Conservation (phyloP, 1,140 invertebrate species). For the Aphaenogaster rudis region DNA sequence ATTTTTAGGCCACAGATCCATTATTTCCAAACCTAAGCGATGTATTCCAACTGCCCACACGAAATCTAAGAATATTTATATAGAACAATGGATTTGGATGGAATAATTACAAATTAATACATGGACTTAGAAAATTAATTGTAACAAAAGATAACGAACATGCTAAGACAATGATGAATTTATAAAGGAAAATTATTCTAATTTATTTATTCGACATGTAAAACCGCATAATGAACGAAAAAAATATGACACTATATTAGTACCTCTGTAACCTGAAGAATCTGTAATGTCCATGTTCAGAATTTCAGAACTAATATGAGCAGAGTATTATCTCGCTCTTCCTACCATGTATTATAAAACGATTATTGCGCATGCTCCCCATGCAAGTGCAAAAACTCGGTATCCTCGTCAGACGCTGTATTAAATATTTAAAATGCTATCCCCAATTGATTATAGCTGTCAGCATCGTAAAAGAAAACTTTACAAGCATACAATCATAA, state of each 20-base stretch:
- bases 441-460: background rate
- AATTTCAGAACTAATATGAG: no score
- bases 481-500: background rate
- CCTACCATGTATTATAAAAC: background rate
- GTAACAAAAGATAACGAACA: background rate
- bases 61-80: constrained; percentile 37
- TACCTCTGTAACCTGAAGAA: background rate
- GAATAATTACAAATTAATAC: background rate
- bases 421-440: constrained; percentile 37
- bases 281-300: background rate
- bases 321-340: background rate
- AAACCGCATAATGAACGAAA: no score
- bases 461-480: background rate
- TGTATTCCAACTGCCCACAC: constrained; percentile 49
- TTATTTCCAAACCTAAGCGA: background rate
- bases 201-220: no score
- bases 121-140: background rate
- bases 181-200: no score
- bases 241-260: no score
- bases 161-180: background rate
- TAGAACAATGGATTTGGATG: no score
- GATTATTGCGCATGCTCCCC: background rate
- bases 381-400: background rate
- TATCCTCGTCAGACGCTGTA: background rate
- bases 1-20: constrained; percentile 41